A percentile compares a stretch with the other conserved stretches of the same genome.
Evolutionary conservation across 2,888 invertebrate species (phyloP).

Genomic region (Drosophila lacicola): DNA sequence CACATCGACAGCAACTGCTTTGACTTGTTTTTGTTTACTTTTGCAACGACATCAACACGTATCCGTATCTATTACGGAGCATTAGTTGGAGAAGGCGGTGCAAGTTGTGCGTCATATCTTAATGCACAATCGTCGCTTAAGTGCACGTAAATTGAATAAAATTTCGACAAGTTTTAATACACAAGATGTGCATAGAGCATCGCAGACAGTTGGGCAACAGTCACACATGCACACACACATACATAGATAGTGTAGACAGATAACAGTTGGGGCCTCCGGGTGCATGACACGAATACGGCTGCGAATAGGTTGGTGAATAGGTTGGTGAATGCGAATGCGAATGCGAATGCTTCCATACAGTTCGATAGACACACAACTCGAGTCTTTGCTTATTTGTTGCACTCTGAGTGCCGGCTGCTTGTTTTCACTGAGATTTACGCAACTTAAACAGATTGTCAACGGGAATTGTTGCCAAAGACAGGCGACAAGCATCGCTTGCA

Average conservation of each 20-base stretch:
- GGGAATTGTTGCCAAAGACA: conserved; percentile 34
- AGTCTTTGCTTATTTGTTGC: conserved; percentile 29
- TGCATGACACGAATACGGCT: conserved; percentile 20
- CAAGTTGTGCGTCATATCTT: conserved; percentile 70
- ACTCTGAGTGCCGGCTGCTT: conserved; percentile 28
- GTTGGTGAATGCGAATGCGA: not conserved
- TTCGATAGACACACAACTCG: conserved; percentile 58
- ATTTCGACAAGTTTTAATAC: conserved; percentile 79
- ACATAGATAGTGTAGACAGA: not conserved
- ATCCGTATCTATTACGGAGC: conserved; percentile 53
- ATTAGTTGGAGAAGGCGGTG: conserved; percentile 28
- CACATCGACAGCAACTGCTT: not conserved
- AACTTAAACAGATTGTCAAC: conserved; percentile 69
- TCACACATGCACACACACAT: not conserved
- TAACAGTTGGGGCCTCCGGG: conserved; percentile 27
- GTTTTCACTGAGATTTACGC: conserved; percentile 70
- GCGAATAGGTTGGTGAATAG: too few relatives aligned
- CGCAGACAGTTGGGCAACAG: conserved; percentile 28
- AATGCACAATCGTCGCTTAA: conserved; percentile 77
- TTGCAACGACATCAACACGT: conserved; percentile 47
- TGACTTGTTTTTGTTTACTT: conserved; percentile 26
- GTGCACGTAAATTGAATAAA: conserved; percentile 79
- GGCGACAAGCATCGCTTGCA: conserved; percentile 16
- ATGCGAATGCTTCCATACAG: conserved; percentile 10
- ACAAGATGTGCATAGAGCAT: conserved; percentile 59